phyloP scores from a whole-genome alignment of 2,113 vertebrate genomes.

The Garra rufa region DNA sequence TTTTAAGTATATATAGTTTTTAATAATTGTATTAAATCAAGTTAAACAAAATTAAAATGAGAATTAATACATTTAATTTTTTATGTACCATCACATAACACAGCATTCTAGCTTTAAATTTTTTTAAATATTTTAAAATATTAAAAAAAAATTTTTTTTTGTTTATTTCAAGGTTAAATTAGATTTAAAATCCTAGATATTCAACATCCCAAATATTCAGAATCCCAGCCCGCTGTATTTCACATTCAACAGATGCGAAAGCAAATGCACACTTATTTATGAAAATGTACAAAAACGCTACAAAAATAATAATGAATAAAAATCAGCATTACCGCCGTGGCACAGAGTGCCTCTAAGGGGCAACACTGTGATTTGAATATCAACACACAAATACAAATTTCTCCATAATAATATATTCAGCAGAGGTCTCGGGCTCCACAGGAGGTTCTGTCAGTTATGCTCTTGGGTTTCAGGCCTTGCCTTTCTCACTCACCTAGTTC shows the following conservation, averaged over 20 bases:
- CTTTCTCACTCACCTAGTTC: conserved; percentile 2
- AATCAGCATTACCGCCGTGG: conserved; percentile 7
- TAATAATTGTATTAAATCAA: too few species aligned
- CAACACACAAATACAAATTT: conserved; percentile 51
- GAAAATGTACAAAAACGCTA: not conserved
- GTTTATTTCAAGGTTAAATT: not conserved
- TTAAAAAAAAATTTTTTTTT: not conserved
- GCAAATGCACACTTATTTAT: not conserved
- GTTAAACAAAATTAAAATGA: too few species aligned
- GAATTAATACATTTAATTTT: too few species aligned
- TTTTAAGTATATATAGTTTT: too few species aligned
- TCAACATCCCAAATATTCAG: not conserved
- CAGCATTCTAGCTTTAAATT: not conserved
- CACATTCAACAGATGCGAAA: not conserved
- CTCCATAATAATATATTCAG: conserved; percentile 45
- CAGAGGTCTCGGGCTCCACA: conserved; percentile 3
- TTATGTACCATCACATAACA: not conserved
- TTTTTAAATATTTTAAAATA: too few species aligned
- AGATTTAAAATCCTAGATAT: not conserved
- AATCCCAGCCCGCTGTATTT: not conserved
- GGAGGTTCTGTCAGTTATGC: conserved; percentile 1
- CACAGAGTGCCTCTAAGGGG: not conserved
- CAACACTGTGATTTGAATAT: conserved; percentile 39
- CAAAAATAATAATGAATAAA: conserved; percentile 5
- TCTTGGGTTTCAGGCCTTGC: not conserved